Base-by-base conservation (phyloP, 2,113 vertebrate species). In the Notarius quadriscutis region DNA sequence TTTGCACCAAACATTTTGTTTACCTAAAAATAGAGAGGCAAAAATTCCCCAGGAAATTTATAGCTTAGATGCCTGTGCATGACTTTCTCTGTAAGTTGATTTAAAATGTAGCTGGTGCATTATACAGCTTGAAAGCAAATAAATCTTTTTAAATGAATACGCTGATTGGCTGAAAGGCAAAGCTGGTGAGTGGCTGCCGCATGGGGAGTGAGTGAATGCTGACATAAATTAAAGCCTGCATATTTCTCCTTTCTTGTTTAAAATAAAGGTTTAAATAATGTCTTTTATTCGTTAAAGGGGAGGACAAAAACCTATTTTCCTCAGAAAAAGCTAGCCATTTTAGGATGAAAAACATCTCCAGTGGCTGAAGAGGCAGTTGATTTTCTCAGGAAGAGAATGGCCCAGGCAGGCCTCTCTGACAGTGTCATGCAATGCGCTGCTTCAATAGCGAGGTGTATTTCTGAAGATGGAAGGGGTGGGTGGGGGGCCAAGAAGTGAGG, bases 401-500 rank as follows among this genome's bases (percentile, higher is more conserved):
- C 87, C 87, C 92, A 88, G 91, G 65, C 86, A 86, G 86, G 85
- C 89, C 87, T 93, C 93, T 91, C 92, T 88, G 92, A 94, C 93
- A 94, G 95, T 93, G 93, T 93, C 93, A 94, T 95, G 95, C 93
- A 69, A 88, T n/a, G 85, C 90, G 22, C 2, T 88, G 92, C 88
- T 84, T 95, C 95, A 96, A 96, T 95, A 94, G 94, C 90, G 94
- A 94, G 95, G 95, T 94, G 94, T 95, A 93, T 94, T 95, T 92
- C 92, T 96, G 95, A 95, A 95, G 95, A 93, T 86, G 84, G 84
- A 74, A 78, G 57, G 88, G 55, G 88, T 41, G 30, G 79, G 79
- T 62, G 79, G 89, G 87, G 90, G 91, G 93, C 89, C 94, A 94
- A 92, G 93, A 93, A 94, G 86, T 75, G 79, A 87, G 88, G 90